Base-by-base conservation (phyloP, 1,140 invertebrate species). In the Aphis craccivora region DNA sequence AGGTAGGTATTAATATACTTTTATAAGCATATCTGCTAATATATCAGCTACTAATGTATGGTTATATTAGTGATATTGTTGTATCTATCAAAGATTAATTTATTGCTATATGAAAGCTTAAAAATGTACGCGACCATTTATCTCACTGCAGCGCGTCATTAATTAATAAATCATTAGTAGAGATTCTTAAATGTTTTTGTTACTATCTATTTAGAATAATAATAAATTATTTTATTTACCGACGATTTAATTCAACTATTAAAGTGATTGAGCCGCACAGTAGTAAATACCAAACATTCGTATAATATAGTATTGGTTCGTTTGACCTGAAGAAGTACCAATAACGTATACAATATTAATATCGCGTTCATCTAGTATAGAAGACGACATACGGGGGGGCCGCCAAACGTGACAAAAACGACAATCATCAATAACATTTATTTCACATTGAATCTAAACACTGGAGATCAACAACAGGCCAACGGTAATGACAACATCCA, bases 71-170 rank as follows among this genome's bases (percentile, higher is more conserved):
- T 20, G n/a, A 76, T 76, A 76, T 76, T 76, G n/a, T 76, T 76
- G 14, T n/a, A n/a, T 76, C 60, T n/a, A n/a, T 76, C 60, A n/a
- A 76, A 76, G 60, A 76, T 76, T 76, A 76, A 76, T n/a, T n/a
- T n/a, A n/a, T 76, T 76, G 60, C 60, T n/a, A 5, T n/a, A 76
- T n/a, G 60, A 76, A n/a, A 76, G 60, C 30, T 76, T 67, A 76
- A n/a, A 35, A 35, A 35, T n/a, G 4, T 76, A 18, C 30, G 1
- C 0, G 30, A 76, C n/a, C 2, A n/a, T 76, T 76, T n/a, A 76
- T 76, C n/a, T 14, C 60, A 76, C 30, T 76, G 5, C 60, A n/a
- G 30, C n/a, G 4, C n/a, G n/a, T 35, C 60, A n/a, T n/a, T 76
- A 76, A n/a, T 76, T 76, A 55, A 25, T 55, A 1, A 37, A 37